Percentiles rank a stretch among this genome's conserved stretches.
phyloP scores from a whole-genome alignment of 2,113 vertebrate species.

The Gopherus evgoodei region DNA sequence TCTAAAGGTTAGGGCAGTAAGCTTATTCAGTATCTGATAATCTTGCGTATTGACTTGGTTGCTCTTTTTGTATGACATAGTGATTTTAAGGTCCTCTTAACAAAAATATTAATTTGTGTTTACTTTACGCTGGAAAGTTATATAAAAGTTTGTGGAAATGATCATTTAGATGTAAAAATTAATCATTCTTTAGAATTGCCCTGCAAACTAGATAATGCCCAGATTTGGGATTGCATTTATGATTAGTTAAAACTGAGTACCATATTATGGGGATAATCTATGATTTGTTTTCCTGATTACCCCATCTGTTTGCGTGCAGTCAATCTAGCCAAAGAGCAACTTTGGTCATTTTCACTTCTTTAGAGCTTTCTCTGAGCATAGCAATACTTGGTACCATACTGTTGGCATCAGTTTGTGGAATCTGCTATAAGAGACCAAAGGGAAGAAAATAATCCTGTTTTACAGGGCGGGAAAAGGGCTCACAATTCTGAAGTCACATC shows the following conservation, averaged over 20 bases:
- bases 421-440: rapidly evolving
- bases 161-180: too few relatives aligned
- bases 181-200: neutral
- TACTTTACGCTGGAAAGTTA: neutral
- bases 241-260: neutral
- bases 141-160: neutral
- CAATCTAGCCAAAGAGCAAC: neutral
- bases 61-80: neutral
- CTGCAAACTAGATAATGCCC: neutral
- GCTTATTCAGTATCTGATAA: neutral
- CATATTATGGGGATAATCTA: too few relatives aligned
- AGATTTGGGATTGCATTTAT: neutral
- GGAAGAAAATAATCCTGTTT: neutral
- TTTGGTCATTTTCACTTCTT: neutral
- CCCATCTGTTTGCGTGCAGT: neutral
- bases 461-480: neutral
- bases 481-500: neutral
- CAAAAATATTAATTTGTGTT: rapidly evolving
- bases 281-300: neutral
- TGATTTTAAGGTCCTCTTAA: neutral
- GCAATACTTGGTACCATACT: neutral
- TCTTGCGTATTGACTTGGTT: neutral
- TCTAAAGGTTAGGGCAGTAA: neutral
- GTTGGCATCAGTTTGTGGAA: neutral
- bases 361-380: neutral